Base-by-base conservation (phyloP, 2,113 vertebrate genomes). In the Garra rufa region DNA sequence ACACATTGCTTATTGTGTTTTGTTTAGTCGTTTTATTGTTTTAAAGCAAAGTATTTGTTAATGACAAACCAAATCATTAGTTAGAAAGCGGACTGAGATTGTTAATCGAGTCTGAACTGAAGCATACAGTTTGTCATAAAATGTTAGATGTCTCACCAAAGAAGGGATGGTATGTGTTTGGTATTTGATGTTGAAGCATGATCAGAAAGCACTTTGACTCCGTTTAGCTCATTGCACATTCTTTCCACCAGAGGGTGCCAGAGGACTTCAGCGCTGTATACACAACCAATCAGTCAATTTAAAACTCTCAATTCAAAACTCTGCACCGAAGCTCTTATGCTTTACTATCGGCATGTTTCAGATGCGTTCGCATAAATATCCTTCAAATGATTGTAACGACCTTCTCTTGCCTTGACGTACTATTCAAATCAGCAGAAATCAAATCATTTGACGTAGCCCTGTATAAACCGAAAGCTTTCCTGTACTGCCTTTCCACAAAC, bases 201-300 rank as follows among this genome's bases (percentile, higher is more conserved):
- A 79, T 28, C 69, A 65, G 14, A 38, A 71, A 73, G 55, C 55
- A 74, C 59, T 67, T 85, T 85, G 28, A 65, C n/a, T 41, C 30
- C 11, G 14, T 63, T 81, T 74, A 46, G 70, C 44, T 50, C 17
- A 15, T 89, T 91, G 63, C 82, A 85, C 15, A 80, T 57, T 80
- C 30, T 87, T 85, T 86, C 92, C 93, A 91, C 79, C 74, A 93
- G 94, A 91, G 91, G 92, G 83, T 89, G 70, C 80, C 86, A 91
- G 52, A 90, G 82, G 28, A 75, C 91, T 90, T 90, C 77, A 61
- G 86, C 70, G 65, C 87, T 69, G 67, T 85, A 15, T 77, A 61
- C 71, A 80, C 19, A n/a, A 43, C 24, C 28, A 13, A 81, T 46
- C n/a, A 17, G 52, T 52, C 21, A 44, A 21, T 77, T 48, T 26